Base-by-base conservation (phyloP, 2,888 invertebrate species). In the Eristalinus aeneus region DNA sequence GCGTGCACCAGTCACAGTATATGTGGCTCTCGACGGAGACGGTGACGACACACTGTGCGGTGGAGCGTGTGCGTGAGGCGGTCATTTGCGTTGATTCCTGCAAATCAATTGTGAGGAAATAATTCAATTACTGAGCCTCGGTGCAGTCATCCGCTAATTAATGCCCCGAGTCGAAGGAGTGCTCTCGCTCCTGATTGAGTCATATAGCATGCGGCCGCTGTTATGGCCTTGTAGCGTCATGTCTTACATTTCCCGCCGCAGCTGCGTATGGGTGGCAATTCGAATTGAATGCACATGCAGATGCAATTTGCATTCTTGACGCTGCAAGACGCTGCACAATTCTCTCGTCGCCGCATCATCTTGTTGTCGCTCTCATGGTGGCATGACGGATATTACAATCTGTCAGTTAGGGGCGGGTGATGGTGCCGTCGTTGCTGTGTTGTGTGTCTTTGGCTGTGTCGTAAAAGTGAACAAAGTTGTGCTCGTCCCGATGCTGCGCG, bases 71-170 rank as follows among this genome's bases (percentile, higher is more conserved):
- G 81, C 36, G 23, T 46, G 23, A 63, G 65, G 60, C 67, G 84
- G 80, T 67, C 84, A 80, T 65, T 80, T 72, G 64, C 36, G 53
- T 69, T 80, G 72, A 84, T 84, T 76, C 75, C 53, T 2, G 67
- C 65, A 78, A 86, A 74, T 86, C 86, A 86, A 82, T 86, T 86
- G 86, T 56, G 61, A 64, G 78, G 71, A 86, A 86, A 86, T 82
- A 75, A 86, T 86, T 86, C 86, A 86, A 86, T 86, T 86, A 82
- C 82, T 65, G 65, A 34, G 39, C 53, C 31, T 68, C 69, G 61
- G 68, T 64, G 71, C 77, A 86, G 63, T 64, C 82, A 71, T 65
- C 65, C 74, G 69, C 77, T 86, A 86, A 86, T 86, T 82, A 86
- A 58, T 86, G 73, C 61, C 58, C 69, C 58, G 39, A 81, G 77